Evolutionary conservation across 1,140 invertebrate genomes (phyloP).

Genomic region (Heliothis virescens): DNA sequence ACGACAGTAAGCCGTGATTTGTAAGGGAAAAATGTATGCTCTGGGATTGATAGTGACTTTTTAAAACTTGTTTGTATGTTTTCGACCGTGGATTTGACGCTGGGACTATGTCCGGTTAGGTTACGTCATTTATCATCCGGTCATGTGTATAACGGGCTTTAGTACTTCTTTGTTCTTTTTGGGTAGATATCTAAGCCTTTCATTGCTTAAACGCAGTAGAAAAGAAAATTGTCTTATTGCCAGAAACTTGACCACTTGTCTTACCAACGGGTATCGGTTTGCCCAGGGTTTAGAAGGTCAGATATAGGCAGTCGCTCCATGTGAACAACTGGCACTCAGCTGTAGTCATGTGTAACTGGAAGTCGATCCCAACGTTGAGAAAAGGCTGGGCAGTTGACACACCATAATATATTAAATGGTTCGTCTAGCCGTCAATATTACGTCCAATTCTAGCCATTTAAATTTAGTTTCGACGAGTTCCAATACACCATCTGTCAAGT

Average conservation of each 20-base stretch:
- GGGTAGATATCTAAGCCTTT: background rate
- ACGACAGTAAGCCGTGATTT: constrained; percentile 11
- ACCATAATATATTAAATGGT: too few relatives aligned
- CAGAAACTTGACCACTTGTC: too few relatives aligned
- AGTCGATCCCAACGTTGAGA: too few relatives aligned
- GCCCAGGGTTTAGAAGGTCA: too few relatives aligned
- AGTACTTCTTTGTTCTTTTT: background rate
- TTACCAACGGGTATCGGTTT: too few relatives aligned
- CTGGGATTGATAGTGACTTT: background rate
- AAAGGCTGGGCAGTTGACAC: too few relatives aligned
- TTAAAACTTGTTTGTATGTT: constrained; percentile 17
- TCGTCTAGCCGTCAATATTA: background rate
- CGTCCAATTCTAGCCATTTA: background rate
- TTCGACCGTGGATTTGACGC: background rate
- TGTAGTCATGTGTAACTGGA: too few relatives aligned
- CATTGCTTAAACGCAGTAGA: too few relatives aligned
- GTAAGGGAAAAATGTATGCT: constrained; percentile 7
- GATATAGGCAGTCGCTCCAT: too few relatives aligned
- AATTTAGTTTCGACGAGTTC: background rate
- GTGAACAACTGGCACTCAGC: too few relatives aligned
- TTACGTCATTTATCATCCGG: constrained; percentile 29
- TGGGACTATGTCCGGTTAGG: constrained; percentile 10
- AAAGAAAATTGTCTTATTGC: too few relatives aligned
- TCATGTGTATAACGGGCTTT: background rate
- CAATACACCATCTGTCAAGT: background rate